These are phyloP conservation scores for Genyomyrus donnyi DNA, from an alignment of 2,113 vertebrate species.

Conservation along the genomic window DNA sequence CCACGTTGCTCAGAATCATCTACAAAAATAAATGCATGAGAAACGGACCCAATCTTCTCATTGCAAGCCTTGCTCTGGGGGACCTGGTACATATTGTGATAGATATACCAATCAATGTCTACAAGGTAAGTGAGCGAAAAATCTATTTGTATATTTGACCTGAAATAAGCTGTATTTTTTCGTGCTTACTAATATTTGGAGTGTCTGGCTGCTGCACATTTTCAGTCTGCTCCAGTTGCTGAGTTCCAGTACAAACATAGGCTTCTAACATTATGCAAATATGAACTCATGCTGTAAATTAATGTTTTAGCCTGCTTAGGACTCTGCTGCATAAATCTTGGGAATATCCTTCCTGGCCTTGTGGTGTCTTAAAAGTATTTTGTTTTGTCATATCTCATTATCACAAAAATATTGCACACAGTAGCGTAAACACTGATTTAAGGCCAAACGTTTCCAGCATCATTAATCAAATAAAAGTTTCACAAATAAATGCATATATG, in stretches of 20 bases:
- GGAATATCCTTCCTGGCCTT: background rate
- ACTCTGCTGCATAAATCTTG: background rate
- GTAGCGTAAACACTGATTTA: background rate
- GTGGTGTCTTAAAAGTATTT: background rate
- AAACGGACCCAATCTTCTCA: slow-evolving; percentile 91
- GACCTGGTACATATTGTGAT: slow-evolving; percentile 89
- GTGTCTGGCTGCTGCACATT: background rate
- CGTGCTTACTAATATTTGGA: background rate
- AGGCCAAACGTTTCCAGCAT: background rate
- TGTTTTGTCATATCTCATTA: background rate
- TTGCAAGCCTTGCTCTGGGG: slow-evolving; percentile 86
- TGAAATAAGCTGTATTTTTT: background rate
- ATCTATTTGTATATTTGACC: background rate
- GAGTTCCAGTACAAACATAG: background rate
- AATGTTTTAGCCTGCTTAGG: background rate
- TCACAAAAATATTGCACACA: background rate
- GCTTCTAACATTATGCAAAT: background rate
- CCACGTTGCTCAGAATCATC: slow-evolving; percentile 86
- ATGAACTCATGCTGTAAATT: background rate
- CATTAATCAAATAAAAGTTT: background rate
- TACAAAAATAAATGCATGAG: slow-evolving; percentile 96
- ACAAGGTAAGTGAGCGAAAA: slow-evolving; percentile 71
- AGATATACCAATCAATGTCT: slow-evolving; percentile 84
- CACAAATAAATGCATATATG: background rate
- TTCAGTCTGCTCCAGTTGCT: background rate